Conservation (phyloP, 2,888 invertebrate genomes). For the Choristoneura rosaceana region DNA sequence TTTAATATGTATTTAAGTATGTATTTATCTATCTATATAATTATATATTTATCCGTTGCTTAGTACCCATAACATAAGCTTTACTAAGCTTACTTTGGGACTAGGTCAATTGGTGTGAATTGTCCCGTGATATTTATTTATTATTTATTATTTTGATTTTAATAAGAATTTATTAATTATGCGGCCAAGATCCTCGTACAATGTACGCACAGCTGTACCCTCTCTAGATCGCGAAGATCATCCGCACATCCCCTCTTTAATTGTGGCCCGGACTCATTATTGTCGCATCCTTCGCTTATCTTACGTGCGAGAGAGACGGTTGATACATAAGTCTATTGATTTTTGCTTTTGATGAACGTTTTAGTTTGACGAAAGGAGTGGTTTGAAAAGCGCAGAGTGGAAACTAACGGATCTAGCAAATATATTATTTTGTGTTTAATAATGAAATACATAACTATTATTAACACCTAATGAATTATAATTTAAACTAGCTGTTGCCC, state of each 20-base stretch:
- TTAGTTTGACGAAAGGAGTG: not conserved
- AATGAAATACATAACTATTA: too few species aligned
- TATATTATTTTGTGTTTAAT: not conserved
- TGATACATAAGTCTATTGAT: conserved; percentile 33
- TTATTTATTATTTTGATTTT: too few species aligned
- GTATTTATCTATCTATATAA: too few species aligned
- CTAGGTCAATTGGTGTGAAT: too few species aligned
- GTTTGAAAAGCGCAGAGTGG: not conserved
- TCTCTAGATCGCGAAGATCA: conserved; percentile 76
- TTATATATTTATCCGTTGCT: too few species aligned
- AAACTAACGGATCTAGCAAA: not conserved
- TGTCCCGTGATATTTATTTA: too few species aligned
- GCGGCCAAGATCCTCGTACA: conserved; percentile 34
- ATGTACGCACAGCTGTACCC: conserved; percentile 50
- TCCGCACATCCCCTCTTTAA: conserved; percentile 82
- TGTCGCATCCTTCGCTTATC: conserved; percentile 81
- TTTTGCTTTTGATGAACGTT: conserved; percentile 33
- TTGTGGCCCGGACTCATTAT: conserved; percentile 83
- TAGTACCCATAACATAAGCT: too few species aligned
- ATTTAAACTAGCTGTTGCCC: too few species aligned
- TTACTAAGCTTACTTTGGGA: too few species aligned
- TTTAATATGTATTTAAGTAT: too few species aligned
- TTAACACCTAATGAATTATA: too few species aligned
- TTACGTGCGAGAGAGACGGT: conserved; percentile 54
- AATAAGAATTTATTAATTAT: not conserved